Evolutionary conservation across 2,797 vertebrate species (phyloP).

Genomic region (Phyllotis vaccarum): DNA sequence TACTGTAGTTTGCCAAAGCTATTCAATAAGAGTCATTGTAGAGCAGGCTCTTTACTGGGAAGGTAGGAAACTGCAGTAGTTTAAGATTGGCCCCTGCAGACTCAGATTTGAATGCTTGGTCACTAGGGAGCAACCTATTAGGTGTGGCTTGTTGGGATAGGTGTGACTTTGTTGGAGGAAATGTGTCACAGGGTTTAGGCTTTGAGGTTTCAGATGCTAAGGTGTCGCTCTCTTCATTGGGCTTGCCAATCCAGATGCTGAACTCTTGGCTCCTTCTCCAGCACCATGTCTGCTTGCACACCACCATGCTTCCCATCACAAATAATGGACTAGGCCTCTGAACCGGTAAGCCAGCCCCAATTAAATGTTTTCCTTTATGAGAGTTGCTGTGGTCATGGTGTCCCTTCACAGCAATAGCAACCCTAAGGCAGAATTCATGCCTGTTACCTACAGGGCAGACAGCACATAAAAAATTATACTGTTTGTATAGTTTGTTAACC

Average conservation of each 20-base stretch:
- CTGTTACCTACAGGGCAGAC: neutral
- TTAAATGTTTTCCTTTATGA: neutral
- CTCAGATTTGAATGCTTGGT: neutral
- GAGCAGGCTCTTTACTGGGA: neutral
- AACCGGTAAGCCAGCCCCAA: neutral
- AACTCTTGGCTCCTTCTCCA: neutral
- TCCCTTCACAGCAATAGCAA: neutral
- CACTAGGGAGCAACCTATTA: neutral
- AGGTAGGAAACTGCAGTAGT: neutral
- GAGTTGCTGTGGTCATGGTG: neutral
- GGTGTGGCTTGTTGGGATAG: no score
- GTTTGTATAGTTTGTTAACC: neutral
- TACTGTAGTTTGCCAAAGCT: neutral
- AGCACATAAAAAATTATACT: slow-evolving; percentile 5
- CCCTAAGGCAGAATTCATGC: neutral
- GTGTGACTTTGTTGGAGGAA: neutral
- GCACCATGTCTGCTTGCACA: neutral
- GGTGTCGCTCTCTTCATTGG: neutral
- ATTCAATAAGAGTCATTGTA: neutral
- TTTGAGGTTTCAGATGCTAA: no score
- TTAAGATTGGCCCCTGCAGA: neutral
- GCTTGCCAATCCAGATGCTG: neutral
- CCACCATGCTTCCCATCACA: neutral
- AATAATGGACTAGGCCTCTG: neutral
- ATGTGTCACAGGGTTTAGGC: neutral